Evolutionary conservation across 1,140 invertebrate species (phyloP).

Genomic region (Theocolax elegans): DNA sequence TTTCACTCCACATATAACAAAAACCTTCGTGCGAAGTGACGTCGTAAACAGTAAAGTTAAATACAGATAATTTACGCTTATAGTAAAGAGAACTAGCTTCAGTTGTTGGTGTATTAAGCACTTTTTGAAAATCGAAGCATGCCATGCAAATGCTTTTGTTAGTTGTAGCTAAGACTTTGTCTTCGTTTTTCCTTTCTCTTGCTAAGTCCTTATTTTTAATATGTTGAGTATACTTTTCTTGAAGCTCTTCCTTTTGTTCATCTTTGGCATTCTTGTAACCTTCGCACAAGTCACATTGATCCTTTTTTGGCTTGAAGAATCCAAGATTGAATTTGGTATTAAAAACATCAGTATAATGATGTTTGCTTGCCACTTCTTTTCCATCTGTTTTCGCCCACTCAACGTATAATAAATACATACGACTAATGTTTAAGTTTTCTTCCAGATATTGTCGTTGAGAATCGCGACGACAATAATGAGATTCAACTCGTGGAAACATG

Average conservation of each 20-base stretch:
- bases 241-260: not conserved
- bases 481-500: not conserved
- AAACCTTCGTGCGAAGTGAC: slow-evolving; percentile 39
- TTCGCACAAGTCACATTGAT: slow-evolving; percentile 1
- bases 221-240: slow-evolving; percentile 23
- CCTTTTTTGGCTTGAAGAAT: slow-evolving; percentile 3
- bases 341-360: not conserved
- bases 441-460: not conserved
- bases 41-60: slow-evolving; percentile 53
- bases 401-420: not conserved
- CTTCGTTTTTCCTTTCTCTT: slow-evolving; percentile 30
- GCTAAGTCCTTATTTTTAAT: slow-evolving; percentile 29
- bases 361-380: not conserved
- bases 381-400: not conserved
- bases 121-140: slow-evolving; percentile 54
- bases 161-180: slow-evolving; percentile 19
- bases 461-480: not conserved
- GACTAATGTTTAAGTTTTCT: not conserved
- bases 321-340: not conserved
- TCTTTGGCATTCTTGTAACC: not conserved
- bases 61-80: slow-evolving; percentile 49
- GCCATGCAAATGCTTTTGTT: not conserved
- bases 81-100: slow-evolving; percentile 54
- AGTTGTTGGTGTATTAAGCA: slow-evolving; percentile 47
- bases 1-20: slow-evolving; percentile 51